Conservation (phyloP, 2,888 invertebrate genomes). For the Leptarthrus brevirostris region DNA sequence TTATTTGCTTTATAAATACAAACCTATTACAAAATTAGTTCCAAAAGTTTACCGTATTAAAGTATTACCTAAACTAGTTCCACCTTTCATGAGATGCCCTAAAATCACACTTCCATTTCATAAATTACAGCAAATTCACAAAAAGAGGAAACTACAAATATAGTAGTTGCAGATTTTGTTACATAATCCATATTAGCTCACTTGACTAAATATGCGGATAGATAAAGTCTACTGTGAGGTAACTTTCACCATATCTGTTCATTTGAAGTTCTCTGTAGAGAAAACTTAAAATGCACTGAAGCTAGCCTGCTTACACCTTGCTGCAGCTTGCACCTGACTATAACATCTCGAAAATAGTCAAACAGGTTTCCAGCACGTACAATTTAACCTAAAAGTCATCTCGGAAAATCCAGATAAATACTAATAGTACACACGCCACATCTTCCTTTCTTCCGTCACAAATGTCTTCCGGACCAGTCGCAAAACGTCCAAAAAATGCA, state of each 20-base stretch:
- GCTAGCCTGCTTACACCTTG: too few species aligned
- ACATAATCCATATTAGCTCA: slow-evolving; percentile 18
- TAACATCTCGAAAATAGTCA: background rate
- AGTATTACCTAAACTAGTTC: too few species aligned
- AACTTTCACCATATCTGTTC: slow-evolving; percentile 26
- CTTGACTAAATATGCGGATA: background rate
- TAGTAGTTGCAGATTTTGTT: background rate
- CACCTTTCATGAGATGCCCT: too few species aligned
- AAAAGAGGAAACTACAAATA: background rate
- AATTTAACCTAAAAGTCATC: background rate
- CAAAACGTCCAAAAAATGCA: too few species aligned
- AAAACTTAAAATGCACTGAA: background rate
- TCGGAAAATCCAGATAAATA: background rate
- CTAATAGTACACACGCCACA: background rate
- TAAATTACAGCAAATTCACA: background rate
- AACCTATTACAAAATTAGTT: too few species aligned
- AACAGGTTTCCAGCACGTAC: slow-evolving; percentile 17
- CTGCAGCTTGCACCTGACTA: background rate
- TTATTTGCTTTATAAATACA: too few species aligned
- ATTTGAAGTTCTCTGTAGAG: background rate
- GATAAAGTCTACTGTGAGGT: slow-evolving; percentile 5
- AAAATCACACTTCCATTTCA: background rate
- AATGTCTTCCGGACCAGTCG: background rate
- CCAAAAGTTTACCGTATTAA: too few species aligned
- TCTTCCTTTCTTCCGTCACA: background rate